Evolutionary conservation across 1,140 invertebrate species (phyloP).

Genomic region (Polypedilum vanderplanki): DNA sequence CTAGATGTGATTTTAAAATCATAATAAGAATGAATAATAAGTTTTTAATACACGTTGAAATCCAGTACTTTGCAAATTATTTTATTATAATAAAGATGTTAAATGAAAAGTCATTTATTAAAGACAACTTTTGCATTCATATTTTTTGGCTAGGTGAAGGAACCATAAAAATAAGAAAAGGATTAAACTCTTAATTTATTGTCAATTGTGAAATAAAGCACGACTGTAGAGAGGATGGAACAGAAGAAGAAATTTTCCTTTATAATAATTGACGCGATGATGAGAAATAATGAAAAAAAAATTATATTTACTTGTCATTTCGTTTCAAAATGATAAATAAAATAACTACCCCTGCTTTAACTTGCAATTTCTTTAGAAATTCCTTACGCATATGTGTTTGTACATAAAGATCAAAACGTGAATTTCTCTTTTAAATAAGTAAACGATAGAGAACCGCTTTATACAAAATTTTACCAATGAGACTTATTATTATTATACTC

Average conservation of each 20-base stretch:
- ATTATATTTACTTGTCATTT: conserved; percentile 20
- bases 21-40: too few species aligned
- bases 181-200: conserved; percentile 28
- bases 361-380: not conserved
- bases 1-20: too few species aligned
- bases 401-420: not conserved
- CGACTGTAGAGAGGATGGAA: not conserved
- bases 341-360: not conserved
- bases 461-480: not conserved
- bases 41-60: too few species aligned
- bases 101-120: not conserved
- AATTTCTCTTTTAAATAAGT: not conserved
- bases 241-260: not conserved
- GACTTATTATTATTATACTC: conserved; percentile 1
- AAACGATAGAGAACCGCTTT: not conserved
- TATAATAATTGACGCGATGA: not conserved
- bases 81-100: not conserved
- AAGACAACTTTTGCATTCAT: not conserved
- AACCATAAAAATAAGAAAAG: conserved; percentile 7
- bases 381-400: too few species aligned
- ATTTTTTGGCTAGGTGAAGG: not conserved
- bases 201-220: not conserved
- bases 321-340: conserved; percentile 14
- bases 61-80: too few species aligned
- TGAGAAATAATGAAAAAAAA: not conserved